phyloP scores from a whole-genome alignment of 2,113 vertebrate species.

The Caranx ignobilis region DNA sequence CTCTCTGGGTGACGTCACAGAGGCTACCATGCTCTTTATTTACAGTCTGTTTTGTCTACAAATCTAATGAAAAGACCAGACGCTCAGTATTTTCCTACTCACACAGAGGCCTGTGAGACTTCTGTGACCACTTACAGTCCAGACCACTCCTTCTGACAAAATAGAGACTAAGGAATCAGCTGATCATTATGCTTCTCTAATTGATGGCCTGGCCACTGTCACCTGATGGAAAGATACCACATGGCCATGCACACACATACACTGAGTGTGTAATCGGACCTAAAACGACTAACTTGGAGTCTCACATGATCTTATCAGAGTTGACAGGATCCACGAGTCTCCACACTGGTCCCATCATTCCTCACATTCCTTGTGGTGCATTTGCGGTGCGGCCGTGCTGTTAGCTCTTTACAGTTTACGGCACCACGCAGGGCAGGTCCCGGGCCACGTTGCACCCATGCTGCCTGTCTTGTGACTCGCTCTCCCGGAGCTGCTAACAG shows the following conservation, averaged over 20 bases:
- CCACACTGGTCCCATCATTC: constrained; percentile 63
- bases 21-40: too few relatives aligned
- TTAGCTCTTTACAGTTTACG: constrained; percentile 19
- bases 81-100: too few relatives aligned
- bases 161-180: constrained; percentile 40
- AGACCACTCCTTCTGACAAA: constrained; percentile 13
- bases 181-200: constrained; percentile 41
- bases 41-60: too few relatives aligned
- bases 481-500: constrained; percentile 50
- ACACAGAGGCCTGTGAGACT: neutral
- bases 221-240: constrained; percentile 48
- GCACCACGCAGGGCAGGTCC: constrained; percentile 19
- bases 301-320: constrained; percentile 71
- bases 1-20: too few relatives aligned
- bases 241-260: constrained; percentile 9
- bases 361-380: constrained; percentile 67
- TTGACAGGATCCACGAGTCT: constrained; percentile 67
- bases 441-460: neutral
- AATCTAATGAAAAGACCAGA: too few relatives aligned
- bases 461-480: constrained; percentile 52
- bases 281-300: constrained; percentile 40
- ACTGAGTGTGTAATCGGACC: constrained; percentile 47
- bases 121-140: neutral
- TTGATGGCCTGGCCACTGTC: constrained; percentile 45
- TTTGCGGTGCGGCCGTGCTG: constrained; percentile 32